Evolutionary conservation across 2,888 invertebrate genomes (phyloP).

Genomic region (Tridacna crocea): DNA sequence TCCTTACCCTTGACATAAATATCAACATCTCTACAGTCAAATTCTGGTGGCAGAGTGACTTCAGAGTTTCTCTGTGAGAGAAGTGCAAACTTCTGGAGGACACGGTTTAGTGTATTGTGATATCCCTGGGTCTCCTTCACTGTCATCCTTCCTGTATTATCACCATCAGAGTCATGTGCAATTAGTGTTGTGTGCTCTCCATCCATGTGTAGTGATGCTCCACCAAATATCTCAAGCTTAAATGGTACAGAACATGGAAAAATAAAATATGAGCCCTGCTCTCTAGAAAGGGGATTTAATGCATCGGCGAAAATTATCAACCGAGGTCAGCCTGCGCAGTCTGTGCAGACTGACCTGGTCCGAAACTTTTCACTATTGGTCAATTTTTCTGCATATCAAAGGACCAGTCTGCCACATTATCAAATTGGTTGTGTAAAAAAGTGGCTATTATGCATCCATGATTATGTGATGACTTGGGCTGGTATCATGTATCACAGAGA

Average conservation of each 20-base stretch:
- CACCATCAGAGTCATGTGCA: constrained; percentile 62
- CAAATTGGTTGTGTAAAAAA: too few relatives aligned
- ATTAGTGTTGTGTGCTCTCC: constrained; percentile 55
- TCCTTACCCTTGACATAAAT: constrained; percentile 69
- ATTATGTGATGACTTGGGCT: too few relatives aligned
- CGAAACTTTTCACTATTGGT: too few relatives aligned
- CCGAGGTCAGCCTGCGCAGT: too few relatives aligned
- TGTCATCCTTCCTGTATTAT: constrained; percentile 67
- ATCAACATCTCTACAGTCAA: constrained; percentile 72
- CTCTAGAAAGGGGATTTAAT: too few relatives aligned
- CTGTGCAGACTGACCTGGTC: too few relatives aligned
- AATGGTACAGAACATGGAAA: constrained; percentile 4
- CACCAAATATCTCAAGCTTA: constrained; percentile 69
- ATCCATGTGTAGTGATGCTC: constrained; percentile 67
- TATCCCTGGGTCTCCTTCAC: constrained; percentile 61
- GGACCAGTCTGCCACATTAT: too few relatives aligned
- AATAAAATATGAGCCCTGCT: too few relatives aligned
- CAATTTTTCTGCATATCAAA: too few relatives aligned
- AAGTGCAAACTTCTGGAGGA: constrained; percentile 66
- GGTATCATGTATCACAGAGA: too few relatives aligned
- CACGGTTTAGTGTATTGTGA: constrained; percentile 50
- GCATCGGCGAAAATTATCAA: too few relatives aligned
- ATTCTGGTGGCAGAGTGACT: constrained; percentile 62
- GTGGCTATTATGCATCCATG: too few relatives aligned
- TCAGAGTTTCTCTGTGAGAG: constrained; percentile 65